These are phyloP conservation scores for Phocides pigmalion DNA, from an alignment of 1,140 invertebrate species.

Conservation along the genomic window DNA sequence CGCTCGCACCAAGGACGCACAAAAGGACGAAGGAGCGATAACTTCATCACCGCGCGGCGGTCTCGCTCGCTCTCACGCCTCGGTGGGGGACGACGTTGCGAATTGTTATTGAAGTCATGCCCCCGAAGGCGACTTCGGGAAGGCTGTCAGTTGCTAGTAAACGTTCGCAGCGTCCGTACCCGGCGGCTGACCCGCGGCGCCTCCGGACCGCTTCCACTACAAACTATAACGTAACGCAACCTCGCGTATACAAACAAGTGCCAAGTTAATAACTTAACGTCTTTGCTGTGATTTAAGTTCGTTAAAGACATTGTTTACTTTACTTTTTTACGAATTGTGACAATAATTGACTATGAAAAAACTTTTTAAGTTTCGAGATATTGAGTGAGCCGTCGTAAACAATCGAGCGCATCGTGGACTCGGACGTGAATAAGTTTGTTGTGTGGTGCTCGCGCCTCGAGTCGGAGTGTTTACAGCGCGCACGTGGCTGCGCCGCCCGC, in stretches of 20 bases:
- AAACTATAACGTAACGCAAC: constrained; percentile 58
- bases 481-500: constrained; percentile 72
- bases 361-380: constrained; percentile 28
- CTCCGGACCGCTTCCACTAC: constrained; percentile 51
- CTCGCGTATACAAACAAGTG: constrained; percentile 67
- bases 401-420: constrained; percentile 38
- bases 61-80: constrained; percentile 75
- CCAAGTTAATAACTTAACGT: constrained; percentile 50
- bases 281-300: constrained; percentile 62
- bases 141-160: constrained; percentile 82
- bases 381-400: constrained; percentile 34
- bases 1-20: constrained; percentile 71
- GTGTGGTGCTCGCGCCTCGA: constrained; percentile 40
- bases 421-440: constrained; percentile 49
- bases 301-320: constrained; percentile 45
- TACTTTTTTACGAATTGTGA: constrained; percentile 42
- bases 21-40: constrained; percentile 81
- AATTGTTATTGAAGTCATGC: constrained; percentile 84
- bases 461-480: constrained; percentile 70
- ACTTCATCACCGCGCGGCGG: constrained; percentile 75
- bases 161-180: constrained; percentile 77
- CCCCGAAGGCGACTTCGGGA: constrained; percentile 83
- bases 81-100: constrained; percentile 82
- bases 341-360: constrained; percentile 44
- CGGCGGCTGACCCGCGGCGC: constrained; percentile 61